Conservation (phyloP, 2,797 vertebrate species). For the Falco cherrug region DNA sequence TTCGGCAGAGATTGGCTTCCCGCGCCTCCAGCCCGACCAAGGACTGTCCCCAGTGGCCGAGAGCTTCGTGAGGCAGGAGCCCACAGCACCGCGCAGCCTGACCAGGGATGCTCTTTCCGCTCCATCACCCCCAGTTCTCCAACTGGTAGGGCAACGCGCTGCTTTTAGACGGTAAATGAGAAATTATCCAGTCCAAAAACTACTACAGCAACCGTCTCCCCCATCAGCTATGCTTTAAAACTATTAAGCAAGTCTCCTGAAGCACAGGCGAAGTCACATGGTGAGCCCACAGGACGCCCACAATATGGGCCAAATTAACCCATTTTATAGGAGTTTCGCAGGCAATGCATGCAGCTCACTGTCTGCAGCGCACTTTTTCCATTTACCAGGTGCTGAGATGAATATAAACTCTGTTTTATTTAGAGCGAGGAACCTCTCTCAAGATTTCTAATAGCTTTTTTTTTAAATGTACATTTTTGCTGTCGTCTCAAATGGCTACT, state of each 20-base stretch:
- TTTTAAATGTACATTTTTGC: neutral
- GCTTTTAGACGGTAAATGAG: neutral
- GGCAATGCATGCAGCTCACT: neutral
- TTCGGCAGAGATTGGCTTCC: neutral
- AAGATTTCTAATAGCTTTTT: neutral
- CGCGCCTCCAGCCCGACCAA: accelerated
- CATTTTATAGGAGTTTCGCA: neutral
- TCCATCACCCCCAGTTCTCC: neutral
- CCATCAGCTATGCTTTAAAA: neutral
- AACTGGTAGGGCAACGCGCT: accelerated
- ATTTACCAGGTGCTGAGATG: neutral
- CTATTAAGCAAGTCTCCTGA: neutral
- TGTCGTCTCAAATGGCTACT: neutral
- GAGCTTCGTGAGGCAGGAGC: accelerated
- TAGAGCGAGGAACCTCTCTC: neutral
- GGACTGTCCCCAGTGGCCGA: accelerated
- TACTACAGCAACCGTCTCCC: neutral
- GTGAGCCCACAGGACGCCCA: neutral
- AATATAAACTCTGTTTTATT: neutral
- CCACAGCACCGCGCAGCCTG: accelerated
- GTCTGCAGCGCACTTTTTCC: neutral
- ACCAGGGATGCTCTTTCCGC: neutral
- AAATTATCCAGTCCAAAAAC: neutral
- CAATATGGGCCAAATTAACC: neutral
- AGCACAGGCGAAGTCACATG: neutral